phyloP scores from a whole-genome alignment of 2,113 vertebrate genomes.

The human (Homo sapiens) region DNA sequence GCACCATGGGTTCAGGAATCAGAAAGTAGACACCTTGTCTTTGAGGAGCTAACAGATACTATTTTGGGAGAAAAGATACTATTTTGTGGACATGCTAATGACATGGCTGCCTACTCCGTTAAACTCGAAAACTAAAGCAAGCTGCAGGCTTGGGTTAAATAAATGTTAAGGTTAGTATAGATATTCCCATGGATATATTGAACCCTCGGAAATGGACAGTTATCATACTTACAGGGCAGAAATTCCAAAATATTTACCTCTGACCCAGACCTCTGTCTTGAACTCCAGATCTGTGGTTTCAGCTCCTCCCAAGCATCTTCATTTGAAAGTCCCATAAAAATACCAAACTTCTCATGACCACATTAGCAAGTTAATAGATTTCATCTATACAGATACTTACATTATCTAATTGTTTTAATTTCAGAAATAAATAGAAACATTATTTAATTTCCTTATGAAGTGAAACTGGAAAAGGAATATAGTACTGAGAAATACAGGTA shows the following conservation, averaged over 20 bases:
- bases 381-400: neutral
- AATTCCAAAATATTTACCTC: neutral
- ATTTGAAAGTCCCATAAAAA: too few relatives aligned
- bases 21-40: neutral
- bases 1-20: neutral
- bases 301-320: too few relatives aligned
- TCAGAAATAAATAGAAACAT: neutral
- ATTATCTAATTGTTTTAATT: slow-evolving; percentile 8
- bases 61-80: neutral
- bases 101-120: neutral
- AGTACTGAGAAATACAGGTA: neutral
- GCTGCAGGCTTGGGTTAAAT: neutral
- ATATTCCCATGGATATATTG: neutral
- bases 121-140: slow-evolving; percentile 4
- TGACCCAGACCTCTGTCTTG: neutral
- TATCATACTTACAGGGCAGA: neutral
- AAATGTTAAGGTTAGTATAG: neutral
- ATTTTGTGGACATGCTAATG: neutral
- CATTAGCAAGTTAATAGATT: neutral
- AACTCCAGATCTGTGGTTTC: neutral
- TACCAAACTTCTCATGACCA: neutral
- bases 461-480: neutral
- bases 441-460: neutral
- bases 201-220: neutral
- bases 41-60: neutral